Base-by-base conservation (phyloP, 2,888 invertebrate species). In the Iselma pallidipennis region DNA sequence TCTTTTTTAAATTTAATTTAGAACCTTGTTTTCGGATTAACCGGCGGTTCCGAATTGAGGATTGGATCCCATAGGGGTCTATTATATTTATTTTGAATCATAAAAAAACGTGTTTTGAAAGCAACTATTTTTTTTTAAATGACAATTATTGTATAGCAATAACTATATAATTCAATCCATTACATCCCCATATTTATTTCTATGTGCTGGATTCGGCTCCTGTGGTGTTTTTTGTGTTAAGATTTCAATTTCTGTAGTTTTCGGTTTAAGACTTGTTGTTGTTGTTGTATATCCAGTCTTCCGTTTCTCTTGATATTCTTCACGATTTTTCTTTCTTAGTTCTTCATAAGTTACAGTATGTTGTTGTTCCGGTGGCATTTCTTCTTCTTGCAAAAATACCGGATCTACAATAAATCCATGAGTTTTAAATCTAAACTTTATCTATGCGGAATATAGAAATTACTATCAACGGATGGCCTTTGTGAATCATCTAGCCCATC, bases 321-420 rank as follows among this genome's bases (percentile, higher is more conserved):
- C 88, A 51, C 92, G 83, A 81, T 93, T 92, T 74, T 83, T 84
- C 53, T 84, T 85, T 19, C 92, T 85, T 61, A 92, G 79, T 70
- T 92, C 91, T 33, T 92, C 92, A 74, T 92, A 92, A 0, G 88
- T 85, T 12, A 88, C 85, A 0, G 83, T 73, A 73, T 82, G 72
- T 73, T 82, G 72, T 73, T 83, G 77, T 74, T 80, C 71, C 16
- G 82, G 82, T n/a, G 81, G 78, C 63, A 85, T 83, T 70, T 83
- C 82, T 61, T 85, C 84, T 59, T 84, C 83, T 59, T 81, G 37
- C 7, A 37, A 76, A 49, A n/a, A n/a, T n/a, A 81, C 74, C 14
- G 82, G 78, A 68, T 80, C 77, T 72, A 75, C 61, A 59, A 55
- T 7, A 50, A 63, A 16, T 25, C 26, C 42, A 57, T 19, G 21